These are phyloP conservation scores for Coreoperca whiteheadi DNA, from an alignment of 2,113 vertebrate genomes.

Conservation along the genomic window DNA sequence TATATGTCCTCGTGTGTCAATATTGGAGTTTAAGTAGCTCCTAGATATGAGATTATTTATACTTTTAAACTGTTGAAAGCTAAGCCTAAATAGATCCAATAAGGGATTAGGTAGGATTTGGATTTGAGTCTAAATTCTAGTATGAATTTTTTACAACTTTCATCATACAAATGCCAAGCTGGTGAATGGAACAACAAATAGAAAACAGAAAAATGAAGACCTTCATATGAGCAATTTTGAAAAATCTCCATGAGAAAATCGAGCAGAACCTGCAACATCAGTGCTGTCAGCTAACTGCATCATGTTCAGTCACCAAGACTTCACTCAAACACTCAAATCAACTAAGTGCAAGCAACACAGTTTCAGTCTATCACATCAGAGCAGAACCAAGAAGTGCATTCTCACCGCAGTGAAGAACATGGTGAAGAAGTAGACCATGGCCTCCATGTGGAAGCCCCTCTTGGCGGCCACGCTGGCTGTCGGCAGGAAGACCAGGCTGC, in stretches of 20 bases:
- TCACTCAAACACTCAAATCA: not conserved
- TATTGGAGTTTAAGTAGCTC: not conserved
- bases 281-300: not conserved
- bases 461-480: conserved; percentile 92
- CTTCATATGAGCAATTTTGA: not conserved
- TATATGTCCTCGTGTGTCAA: too few species aligned
- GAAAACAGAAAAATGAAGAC: not conserved
- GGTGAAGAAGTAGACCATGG: conserved; percentile 99
- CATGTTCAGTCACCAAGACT: not conserved
- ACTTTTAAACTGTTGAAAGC: not conserved
- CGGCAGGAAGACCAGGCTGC: conserved; percentile 94
- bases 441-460: conserved; percentile 97
- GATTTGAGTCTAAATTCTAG: not conserved
- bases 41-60: not conserved
- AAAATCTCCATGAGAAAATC: not conserved
- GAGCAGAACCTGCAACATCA: not conserved
- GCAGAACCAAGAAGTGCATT: not conserved
- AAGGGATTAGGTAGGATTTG: not conserved
- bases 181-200: not conserved
- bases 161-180: too few species aligned
- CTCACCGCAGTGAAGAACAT: conserved; percentile 97
- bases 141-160: not conserved
- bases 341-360: not conserved
- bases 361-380: not conserved
- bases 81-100: not conserved